Percentiles rank a stretch among this genome's conserved stretches.
These are phyloP conservation scores for Mya arenaria DNA, from an alignment of 1,140 invertebrate species.

Conservation along the genomic window DNA sequence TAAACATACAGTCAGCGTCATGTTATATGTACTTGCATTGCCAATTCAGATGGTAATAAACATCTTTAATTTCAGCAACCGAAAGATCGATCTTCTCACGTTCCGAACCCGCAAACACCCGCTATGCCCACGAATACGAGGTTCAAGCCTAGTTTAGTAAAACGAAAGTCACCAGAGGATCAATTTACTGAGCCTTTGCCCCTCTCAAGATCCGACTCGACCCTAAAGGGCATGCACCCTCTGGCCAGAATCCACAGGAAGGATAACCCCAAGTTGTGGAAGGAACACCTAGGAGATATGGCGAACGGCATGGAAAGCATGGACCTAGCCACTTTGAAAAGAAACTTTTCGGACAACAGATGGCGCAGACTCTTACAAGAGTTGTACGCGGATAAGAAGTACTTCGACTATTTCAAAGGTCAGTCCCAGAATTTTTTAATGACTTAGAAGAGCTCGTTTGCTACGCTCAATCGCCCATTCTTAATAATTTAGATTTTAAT, in stretches of 20 bases:
- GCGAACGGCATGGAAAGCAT: slow-evolving; percentile 48
- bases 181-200: slow-evolving; percentile 50
- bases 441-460: not conserved
- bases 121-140: slow-evolving; percentile 50
- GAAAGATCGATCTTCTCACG: slow-evolving; percentile 44
- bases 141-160: slow-evolving; percentile 40
- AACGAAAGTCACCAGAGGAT: slow-evolving; percentile 9
- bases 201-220: slow-evolving; percentile 48
- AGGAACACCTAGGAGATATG: slow-evolving; percentile 56
- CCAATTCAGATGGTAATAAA: not conserved
- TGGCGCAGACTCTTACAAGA: slow-evolving; percentile 67
- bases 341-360: slow-evolving; percentile 60
- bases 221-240: slow-evolving; percentile 52
- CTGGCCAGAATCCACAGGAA: slow-evolving; percentile 59
- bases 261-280: slow-evolving; percentile 54
- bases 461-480: no score
- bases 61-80: slow-evolving; percentile 27
- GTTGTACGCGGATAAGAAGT: slow-evolving; percentile 71
- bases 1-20: no score
- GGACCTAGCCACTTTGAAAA: slow-evolving; percentile 51
- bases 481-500: no score
- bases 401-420: slow-evolving; percentile 70
- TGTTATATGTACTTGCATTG: no score
- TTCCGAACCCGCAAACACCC: slow-evolving; percentile 30
- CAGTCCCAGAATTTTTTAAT: slow-evolving; percentile 20